Percentiles rank a stretch among this genome's conserved stretches.
Conservation (phyloP, 2,113 vertebrate genomes). For the Brachirus orientalis region DNA sequence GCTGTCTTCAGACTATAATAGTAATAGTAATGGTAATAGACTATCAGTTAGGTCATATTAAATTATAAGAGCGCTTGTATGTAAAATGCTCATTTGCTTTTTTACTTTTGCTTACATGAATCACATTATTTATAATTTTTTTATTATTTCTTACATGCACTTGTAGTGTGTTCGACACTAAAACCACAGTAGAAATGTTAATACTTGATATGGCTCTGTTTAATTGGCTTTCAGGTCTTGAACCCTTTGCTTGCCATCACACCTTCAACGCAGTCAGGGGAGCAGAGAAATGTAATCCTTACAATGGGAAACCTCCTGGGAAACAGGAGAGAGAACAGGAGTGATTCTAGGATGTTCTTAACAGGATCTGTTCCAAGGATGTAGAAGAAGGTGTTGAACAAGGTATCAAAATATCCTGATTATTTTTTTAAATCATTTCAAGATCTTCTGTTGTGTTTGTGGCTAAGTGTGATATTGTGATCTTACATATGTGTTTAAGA, state of each 20-base stretch:
- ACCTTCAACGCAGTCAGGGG: slow-evolving; percentile 32
- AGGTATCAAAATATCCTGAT: slow-evolving; percentile 62
- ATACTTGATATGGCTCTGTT: slow-evolving; percentile 18
- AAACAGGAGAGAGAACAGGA: slow-evolving; percentile 60
- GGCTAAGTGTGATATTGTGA: neutral
- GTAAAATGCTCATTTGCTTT: too few relatives aligned
- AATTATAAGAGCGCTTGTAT: too few relatives aligned
- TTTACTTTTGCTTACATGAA: too few relatives aligned
- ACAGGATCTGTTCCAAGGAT: slow-evolving; percentile 50
- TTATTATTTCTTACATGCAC: neutral
- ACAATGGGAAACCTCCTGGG: slow-evolving; percentile 59
- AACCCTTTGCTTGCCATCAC: slow-evolving; percentile 39
- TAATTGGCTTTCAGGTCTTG: slow-evolving; percentile 44
- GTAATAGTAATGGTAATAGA: too few relatives aligned
- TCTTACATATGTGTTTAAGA: too few relatives aligned
- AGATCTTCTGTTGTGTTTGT: slow-evolving; percentile 33
- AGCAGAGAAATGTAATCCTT: slow-evolving; percentile 63
- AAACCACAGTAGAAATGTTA: neutral
- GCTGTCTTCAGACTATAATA: too few relatives aligned
- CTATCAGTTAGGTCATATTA: too few relatives aligned
- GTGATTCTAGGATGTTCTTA: slow-evolving; percentile 60
- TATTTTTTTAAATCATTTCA: slow-evolving; percentile 46
- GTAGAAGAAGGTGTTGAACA: slow-evolving; percentile 69
- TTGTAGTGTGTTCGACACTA: neutral
- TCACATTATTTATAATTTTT: neutral